Conservation (phyloP, 1,140 invertebrate genomes). For the Berghia stephanieae region DNA sequence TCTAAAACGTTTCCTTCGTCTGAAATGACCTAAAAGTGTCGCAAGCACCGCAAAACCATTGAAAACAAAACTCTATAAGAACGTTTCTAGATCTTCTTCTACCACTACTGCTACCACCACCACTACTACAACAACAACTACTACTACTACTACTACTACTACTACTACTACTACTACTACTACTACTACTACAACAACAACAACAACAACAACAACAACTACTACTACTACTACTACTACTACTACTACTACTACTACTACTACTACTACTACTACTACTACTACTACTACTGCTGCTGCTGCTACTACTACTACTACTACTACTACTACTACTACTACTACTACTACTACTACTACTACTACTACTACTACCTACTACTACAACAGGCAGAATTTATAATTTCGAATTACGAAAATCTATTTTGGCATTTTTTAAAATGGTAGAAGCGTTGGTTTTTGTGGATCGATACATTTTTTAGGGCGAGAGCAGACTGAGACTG, state of each 20-base stretch:
- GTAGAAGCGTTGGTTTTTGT: too few relatives aligned
- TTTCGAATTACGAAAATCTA: background rate
- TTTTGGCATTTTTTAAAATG: too few relatives aligned
- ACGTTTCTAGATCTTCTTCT: conserved; percentile 34
- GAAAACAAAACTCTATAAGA: too few relatives aligned
- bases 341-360: conserved; percentile 40
- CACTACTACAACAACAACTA: conserved; percentile 39
- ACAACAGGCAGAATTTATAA: too few relatives aligned
- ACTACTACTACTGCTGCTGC: conserved; percentile 37
- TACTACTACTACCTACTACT: too few relatives aligned
- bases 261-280: conserved; percentile 38
- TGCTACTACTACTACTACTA: conserved; percentile 38
- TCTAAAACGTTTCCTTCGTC: too few relatives aligned
- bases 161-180: conserved; percentile 39
- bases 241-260: conserved; percentile 39
- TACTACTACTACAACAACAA: conserved; percentile 37
- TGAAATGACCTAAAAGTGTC: too few relatives aligned
- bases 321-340: conserved; percentile 40
- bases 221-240: conserved; percentile 39
- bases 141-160: conserved; percentile 39
- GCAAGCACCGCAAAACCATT: too few relatives aligned
- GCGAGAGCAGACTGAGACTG: too few relatives aligned
- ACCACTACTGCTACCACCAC: conserved; percentile 39
- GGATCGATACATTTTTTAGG: too few relatives aligned
- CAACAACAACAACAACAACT: conserved; percentile 29